Percentiles rank a stretch among this genome's conserved stretches.
These are phyloP conservation scores for Verasper variegatus DNA, from an alignment of 2,113 vertebrate species.

Conservation along the genomic window DNA sequence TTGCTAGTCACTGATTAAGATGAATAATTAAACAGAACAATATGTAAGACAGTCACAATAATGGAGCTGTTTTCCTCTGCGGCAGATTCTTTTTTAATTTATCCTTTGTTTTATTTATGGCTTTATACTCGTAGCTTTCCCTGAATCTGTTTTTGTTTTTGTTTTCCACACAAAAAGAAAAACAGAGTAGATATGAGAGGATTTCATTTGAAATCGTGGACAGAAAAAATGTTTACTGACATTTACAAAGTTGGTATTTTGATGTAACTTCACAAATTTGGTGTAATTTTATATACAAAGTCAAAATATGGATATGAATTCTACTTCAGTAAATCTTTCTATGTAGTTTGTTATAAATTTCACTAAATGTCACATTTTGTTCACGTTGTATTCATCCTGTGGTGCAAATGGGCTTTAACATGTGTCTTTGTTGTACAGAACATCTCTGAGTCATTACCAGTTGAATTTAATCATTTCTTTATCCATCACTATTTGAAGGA, in stretches of 20 bases:
- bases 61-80: not conserved
- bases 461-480: not conserved
- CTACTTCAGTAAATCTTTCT: not conserved
- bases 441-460: no score
- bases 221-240: not conserved
- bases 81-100: not conserved
- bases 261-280: not conserved
- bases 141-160: not conserved
- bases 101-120: not conserved
- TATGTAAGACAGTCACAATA: constrained; percentile 2
- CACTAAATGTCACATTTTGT: no score
- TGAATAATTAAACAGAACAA: constrained; percentile 51
- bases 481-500: not conserved
- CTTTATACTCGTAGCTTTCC: not conserved
- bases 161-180: not conserved
- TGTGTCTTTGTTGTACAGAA: no score
- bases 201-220: not conserved
- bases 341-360: not conserved
- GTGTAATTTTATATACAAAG: not conserved
- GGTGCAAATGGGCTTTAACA: no score
- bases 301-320: not conserved
- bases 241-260: not conserved
- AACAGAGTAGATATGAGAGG: not conserved
- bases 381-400: no score
- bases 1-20: constrained; percentile 40